phyloP scores from a whole-genome alignment of 2,113 vertebrate genomes.

The Prinia subflava region DNA sequence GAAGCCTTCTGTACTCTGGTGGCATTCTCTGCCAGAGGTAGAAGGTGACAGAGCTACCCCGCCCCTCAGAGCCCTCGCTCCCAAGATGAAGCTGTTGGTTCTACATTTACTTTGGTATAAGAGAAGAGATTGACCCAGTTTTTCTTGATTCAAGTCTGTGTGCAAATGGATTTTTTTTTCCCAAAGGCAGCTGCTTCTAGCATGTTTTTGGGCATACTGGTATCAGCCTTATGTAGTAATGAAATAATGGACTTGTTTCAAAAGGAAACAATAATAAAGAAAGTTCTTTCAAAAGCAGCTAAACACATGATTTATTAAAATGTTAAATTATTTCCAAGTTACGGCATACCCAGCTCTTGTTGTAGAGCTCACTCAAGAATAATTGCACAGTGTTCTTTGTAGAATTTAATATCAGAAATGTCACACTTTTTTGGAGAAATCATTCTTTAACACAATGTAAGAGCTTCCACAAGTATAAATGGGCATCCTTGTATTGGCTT shows the following conservation, averaged over 20 bases:
- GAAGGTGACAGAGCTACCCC: not conserved
- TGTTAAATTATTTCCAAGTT: slow-evolving; percentile 38
- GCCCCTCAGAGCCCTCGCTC: fast-evolving
- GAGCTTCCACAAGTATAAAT: not conserved
- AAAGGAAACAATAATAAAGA: not conserved
- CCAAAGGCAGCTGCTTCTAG: not conserved
- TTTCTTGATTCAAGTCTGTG: not conserved
- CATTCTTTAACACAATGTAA: not conserved
- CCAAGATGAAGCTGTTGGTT: not conserved
- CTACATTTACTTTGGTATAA: not conserved
- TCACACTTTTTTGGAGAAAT: not conserved
- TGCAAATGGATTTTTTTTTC: not conserved
- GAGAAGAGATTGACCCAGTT: not conserved
- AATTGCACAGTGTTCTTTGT: not conserved
- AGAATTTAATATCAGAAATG: not conserved
- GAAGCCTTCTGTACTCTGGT: not conserved
- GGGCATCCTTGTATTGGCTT: not conserved
- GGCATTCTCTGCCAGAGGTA: not conserved
- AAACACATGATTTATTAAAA: slow-evolving; percentile 22
- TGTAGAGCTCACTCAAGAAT: not conserved
- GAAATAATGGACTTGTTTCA: not conserved
- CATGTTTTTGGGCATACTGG: not conserved
- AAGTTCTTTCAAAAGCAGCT: not conserved
- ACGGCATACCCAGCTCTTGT: not conserved
- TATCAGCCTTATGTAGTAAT: not conserved